phyloP scores from a whole-genome alignment of 2,888 invertebrate species.

The Pediacus dermestoides region DNA sequence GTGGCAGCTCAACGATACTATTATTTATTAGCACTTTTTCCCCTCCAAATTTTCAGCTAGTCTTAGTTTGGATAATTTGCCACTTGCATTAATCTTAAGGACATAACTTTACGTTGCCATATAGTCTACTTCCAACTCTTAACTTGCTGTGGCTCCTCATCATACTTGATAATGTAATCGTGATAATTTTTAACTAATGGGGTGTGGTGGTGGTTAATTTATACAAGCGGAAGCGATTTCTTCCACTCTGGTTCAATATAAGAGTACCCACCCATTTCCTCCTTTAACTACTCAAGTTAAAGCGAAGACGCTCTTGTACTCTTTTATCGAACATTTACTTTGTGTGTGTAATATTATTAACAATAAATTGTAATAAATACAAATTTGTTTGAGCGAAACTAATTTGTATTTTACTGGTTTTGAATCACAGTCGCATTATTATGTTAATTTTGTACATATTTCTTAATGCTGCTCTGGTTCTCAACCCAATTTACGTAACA shows the following conservation, averaged over 20 bases:
- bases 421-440: slow-evolving; percentile 47
- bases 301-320: slow-evolving; percentile 15
- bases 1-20: too few species aligned
- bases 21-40: too few species aligned
- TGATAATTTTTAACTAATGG: slow-evolving; percentile 25
- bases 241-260: slow-evolving; percentile 12
- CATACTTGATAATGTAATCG: slow-evolving; percentile 15
- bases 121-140: too few species aligned
- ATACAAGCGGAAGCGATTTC: slow-evolving; percentile 14
- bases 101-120: too few species aligned
- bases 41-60: too few species aligned
- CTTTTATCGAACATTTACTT: slow-evolving; percentile 13
- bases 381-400: slow-evolving; percentile 10
- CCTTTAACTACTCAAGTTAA: slow-evolving; percentile 24
- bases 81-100: too few species aligned
- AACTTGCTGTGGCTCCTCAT: too few species aligned
- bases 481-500: too few species aligned
- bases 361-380: slow-evolving; percentile 11
- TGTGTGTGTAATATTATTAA: too few species aligned
- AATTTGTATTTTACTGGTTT: slow-evolving; percentile 34
- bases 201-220: slow-evolving; percentile 31
- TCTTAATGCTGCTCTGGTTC: slow-evolving; percentile 44
- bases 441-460: slow-evolving; percentile 27
- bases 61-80: too few species aligned
- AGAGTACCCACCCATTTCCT: slow-evolving; percentile 17